These are phyloP conservation scores for Brachionus asplanchnoidis DNA, from an alignment of 1,140 invertebrate genomes.

Conservation along the genomic window DNA sequence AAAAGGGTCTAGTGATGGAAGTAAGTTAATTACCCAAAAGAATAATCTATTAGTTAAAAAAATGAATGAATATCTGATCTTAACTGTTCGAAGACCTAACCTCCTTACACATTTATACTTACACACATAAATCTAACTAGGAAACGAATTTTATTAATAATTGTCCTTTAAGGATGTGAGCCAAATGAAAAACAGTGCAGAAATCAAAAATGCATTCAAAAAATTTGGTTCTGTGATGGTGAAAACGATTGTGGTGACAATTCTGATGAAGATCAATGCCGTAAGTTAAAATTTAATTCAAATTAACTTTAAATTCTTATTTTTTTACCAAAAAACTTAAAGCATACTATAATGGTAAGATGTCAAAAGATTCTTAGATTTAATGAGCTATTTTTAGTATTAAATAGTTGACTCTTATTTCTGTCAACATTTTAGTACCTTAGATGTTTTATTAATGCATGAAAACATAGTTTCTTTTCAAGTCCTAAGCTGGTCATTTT, in stretches of 20 bases:
- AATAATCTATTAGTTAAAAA: background rate
- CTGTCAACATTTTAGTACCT: background rate
- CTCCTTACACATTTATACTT: background rate
- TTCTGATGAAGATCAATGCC: conserved; percentile 38
- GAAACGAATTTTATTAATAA: background rate
- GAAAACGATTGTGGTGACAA: conserved; percentile 42
- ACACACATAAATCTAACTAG: background rate
- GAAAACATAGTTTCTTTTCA: background rate
- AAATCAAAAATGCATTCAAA: conserved; percentile 86
- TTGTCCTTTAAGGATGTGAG: conserved; percentile 63
- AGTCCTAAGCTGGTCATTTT: background rate
- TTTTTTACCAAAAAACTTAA: background rate
- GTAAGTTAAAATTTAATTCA: conserved; percentile 18
- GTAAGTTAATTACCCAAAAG: background rate
- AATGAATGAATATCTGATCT: background rate
- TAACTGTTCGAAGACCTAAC: background rate
- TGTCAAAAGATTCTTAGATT: background rate
- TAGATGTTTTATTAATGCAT: background rate
- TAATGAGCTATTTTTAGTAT: background rate
- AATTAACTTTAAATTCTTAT: background rate
- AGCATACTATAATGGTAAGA: conserved; percentile 29
- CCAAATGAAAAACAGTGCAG: conserved; percentile 87
- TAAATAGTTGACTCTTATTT: background rate
- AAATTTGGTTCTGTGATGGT: conserved; percentile 42
- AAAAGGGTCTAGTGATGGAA: background rate